Conservation (phyloP, 2,888 invertebrate genomes). For the Geophilus truncorum region DNA sequence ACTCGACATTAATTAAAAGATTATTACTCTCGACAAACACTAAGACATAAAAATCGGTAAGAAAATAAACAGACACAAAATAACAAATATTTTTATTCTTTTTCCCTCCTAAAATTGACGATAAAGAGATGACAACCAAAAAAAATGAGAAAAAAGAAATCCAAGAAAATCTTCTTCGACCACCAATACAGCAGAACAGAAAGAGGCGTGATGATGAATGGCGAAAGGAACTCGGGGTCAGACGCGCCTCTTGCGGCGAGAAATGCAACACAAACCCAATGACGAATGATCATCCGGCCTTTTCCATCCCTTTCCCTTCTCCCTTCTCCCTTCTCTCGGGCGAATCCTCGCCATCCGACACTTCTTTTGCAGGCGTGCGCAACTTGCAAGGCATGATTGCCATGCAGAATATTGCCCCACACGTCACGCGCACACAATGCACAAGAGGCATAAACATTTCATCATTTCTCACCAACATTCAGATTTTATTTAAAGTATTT, state of each 20-base stretch:
- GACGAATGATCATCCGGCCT: constrained; percentile 2
- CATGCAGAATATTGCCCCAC: background rate
- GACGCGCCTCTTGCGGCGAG: constrained; percentile 13
- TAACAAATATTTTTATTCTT: too few species aligned
- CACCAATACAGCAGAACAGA: background rate
- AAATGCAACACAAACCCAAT: constrained; percentile 10
- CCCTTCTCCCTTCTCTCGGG: too few species aligned
- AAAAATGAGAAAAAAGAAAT: background rate
- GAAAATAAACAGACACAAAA: too few species aligned
- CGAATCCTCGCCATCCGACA: background rate
- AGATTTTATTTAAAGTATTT: background rate
- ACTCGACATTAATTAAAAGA: too few species aligned
- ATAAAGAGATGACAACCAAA: too few species aligned
- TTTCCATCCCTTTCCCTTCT: background rate
- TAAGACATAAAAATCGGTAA: too few species aligned
- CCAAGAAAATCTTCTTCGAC: background rate
- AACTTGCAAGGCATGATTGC: background rate
- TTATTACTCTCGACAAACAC: too few species aligned
- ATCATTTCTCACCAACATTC: background rate
- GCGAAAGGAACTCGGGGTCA: background rate
- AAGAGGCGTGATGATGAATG: background rate
- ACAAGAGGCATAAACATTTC: background rate
- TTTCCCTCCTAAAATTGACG: too few species aligned
- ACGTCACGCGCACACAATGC: background rate
- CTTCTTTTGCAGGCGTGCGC: background rate